Evolutionary conservation across 2,113 vertebrate species (phyloP), one percentile per base, ranked within the genome.

Genomic region (Heptranchias perlo): DNA sequence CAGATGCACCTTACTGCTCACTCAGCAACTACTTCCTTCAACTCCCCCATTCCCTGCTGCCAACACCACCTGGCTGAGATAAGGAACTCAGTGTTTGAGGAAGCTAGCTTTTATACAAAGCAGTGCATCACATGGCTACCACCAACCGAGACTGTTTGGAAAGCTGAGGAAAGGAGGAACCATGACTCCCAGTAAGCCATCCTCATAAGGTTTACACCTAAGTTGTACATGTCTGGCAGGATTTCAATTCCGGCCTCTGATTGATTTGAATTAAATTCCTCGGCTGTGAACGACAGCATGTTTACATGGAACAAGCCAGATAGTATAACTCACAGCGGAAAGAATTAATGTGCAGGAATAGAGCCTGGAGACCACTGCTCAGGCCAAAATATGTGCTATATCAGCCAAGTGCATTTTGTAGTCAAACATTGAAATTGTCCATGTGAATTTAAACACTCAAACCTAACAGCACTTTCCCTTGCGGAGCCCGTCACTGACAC

Each of bases 201-300:
- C 87, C 87, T 91, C 49, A 62, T 61, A 35, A 16, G 35, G 28
- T 61, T 54, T 92, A 58, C 31, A 92, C 87, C 87, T 92, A 16
- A 35, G 13, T 4, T 61, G 5, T 93, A n/a, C 58, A 62, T 39
- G 89, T 93, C 89, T 93, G 89, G 89, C 89, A 62, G 58, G 58
- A 39, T 39, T 62, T 62, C 54, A 62, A 58, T 8, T 93, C 35
- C 14, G 35, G 58, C 89, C n/a, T 93, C 89, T 93, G 89, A 93
- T 62, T 62, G 89, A 93, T 93, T 62, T 92, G 87, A 92, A 61
- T 92, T 62, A 93, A 93, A 93, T 93, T 93, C 89, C 89, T 93
- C 16, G 39, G 58, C 58, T 39, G 14, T 23, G 58, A 93, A n/a
- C 14, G 89, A 93, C 89, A 62, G 89, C 18, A n/a, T 93, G 58